Conservation (phyloP, 2,797 vertebrate genomes). For the Amniataba percoides region DNA sequence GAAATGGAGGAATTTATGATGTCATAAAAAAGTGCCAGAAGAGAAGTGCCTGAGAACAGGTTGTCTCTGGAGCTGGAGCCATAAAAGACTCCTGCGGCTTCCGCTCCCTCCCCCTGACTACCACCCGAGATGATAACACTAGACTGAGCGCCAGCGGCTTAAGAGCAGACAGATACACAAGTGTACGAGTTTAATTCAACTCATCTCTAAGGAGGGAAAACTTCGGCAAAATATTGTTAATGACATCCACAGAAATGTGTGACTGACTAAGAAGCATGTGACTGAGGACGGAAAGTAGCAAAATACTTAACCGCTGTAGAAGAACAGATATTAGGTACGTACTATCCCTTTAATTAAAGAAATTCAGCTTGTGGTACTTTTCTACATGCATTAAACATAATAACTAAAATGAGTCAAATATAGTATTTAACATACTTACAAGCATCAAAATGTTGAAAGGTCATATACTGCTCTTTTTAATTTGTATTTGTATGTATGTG, state of each 20-base stretch:
- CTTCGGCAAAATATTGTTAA: not conserved
- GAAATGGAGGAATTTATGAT: constrained; percentile 87
- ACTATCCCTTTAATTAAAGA: not conserved
- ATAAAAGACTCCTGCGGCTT: constrained; percentile 80
- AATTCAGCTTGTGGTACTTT: not conserved
- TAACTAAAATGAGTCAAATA: not conserved
- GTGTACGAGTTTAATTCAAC: not conserved
- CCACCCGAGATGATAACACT: constrained; percentile 61
- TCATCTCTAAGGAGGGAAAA: constrained; percentile 2
- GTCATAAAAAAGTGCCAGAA: constrained; percentile 84
- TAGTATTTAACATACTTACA: not conserved
- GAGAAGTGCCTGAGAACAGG: constrained; percentile 81
- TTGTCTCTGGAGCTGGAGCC: constrained; percentile 78
- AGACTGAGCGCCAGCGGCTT: constrained; percentile 39
- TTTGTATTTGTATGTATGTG: no score
- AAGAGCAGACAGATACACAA: constrained; percentile 4
- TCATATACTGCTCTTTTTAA: not conserved
- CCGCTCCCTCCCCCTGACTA: constrained; percentile 69
- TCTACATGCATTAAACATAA: not conserved
- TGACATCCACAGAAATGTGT: not conserved
- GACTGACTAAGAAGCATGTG: not conserved
- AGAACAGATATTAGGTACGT: not conserved
- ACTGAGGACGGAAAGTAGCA: not conserved
- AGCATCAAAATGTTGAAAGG: no score
- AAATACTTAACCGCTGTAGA: not conserved